These are phyloP conservation scores for Caenorhabditis afra DNA, from an alignment of 2,888 invertebrate species.

Conservation along the genomic window DNA sequence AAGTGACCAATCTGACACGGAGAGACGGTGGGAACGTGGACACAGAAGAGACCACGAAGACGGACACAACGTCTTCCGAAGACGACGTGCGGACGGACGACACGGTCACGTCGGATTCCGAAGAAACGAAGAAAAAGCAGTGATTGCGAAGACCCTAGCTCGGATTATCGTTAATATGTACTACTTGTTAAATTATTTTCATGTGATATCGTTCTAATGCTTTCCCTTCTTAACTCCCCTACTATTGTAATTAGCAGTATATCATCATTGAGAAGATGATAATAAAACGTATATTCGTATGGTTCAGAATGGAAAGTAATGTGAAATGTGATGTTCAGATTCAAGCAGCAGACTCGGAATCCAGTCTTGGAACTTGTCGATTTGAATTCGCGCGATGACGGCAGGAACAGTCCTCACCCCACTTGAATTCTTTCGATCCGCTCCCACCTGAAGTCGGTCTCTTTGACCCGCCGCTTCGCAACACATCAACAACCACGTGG, in stretches of 20 bases:
- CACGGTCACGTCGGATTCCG: conserved; percentile 17
- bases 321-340: too few relatives aligned
- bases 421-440: too few relatives aligned
- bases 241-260: too few relatives aligned
- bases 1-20: conserved; percentile 29
- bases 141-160: background rate
- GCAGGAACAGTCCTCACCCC: too few relatives aligned
- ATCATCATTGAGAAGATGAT: conserved; percentile 1
- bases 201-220: conserved; percentile 6
- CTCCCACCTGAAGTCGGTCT: too few relatives aligned
- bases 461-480: too few relatives aligned
- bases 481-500: too few relatives aligned
- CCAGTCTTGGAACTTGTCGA: too few relatives aligned
- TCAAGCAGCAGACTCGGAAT: too few relatives aligned
- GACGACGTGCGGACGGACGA: conserved; percentile 20
- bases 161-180: background rate
- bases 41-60: background rate
- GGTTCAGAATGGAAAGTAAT: too few relatives aligned
- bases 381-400: too few relatives aligned
- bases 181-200: conserved; percentile 11
- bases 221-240: background rate
- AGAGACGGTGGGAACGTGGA: background rate
- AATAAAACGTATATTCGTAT: too few relatives aligned
- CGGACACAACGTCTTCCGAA: background rate
- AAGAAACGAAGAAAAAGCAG: conserved; percentile 40